phyloP scores from a whole-genome alignment of 35 echinoderm and acorn worm species.

The Apostichopus parvimensis region DNA sequence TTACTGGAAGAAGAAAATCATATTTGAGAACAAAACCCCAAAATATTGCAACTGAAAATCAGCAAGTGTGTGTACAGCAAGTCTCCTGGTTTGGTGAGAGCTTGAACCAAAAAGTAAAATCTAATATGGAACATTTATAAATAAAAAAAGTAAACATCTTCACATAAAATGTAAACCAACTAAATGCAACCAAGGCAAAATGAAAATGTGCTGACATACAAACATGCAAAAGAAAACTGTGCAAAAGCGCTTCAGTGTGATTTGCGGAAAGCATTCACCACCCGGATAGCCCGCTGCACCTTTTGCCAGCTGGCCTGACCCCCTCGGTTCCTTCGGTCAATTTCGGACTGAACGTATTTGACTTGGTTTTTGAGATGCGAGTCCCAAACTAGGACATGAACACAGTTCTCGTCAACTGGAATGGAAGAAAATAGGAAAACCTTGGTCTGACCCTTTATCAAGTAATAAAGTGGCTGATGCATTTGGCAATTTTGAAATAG shows the following conservation, averaged over 20 bases:
- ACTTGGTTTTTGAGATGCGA: slow-evolving; percentile 74
- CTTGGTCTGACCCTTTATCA: too few species aligned
- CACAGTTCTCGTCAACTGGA: slow-evolving; percentile 59
- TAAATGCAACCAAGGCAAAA: background rate
- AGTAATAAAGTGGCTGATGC: too few species aligned
- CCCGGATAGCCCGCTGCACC: slow-evolving; percentile 58
- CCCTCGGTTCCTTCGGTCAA: slow-evolving; percentile 46
- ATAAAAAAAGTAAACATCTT: background rate
- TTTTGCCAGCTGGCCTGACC: slow-evolving; percentile 59
- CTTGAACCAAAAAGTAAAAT: background rate
- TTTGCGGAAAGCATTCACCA: slow-evolving; percentile 52
- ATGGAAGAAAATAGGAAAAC: background rate
- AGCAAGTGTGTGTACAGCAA: background rate
- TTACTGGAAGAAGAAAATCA: too few species aligned
- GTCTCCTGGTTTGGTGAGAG: background rate
- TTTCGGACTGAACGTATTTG: slow-evolving; percentile 64
- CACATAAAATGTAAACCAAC: background rate
- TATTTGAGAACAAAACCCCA: too few species aligned
- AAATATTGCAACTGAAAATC: background rate
- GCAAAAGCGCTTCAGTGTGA: slow-evolving; percentile 37
- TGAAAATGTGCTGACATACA: background rate
- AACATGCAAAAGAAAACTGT: slow-evolving; percentile 12
- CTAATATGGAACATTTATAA: background rate
- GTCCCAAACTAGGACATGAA: slow-evolving; percentile 84
- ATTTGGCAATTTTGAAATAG: too few species aligned